Evolutionary conservation across 2,797 vertebrate genomes (phyloP), one percentile per base, ranked within the genome.

Genomic region (Malurus splendens): DNA sequence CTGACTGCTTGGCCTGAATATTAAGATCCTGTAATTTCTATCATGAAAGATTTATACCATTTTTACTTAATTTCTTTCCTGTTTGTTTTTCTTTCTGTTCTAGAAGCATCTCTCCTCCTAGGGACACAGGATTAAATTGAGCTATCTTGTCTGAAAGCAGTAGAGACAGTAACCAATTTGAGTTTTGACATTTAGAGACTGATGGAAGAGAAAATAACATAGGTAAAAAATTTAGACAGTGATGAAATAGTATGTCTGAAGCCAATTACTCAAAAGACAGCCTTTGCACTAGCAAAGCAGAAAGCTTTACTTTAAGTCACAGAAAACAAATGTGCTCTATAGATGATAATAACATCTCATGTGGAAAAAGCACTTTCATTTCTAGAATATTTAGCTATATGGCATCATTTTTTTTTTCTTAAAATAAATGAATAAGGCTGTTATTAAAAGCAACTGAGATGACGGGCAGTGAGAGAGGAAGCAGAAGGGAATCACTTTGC

Each of bases 161-260:
- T 36, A 70, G 32, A 90, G n/a, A 86, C 25, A 60, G 24, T 56
- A 91, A 62, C 19, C 59, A 77, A 30, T 86, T 65, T 88, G 47
- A 84, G n/a, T 87, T 94, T 76, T 83, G 48, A 87, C 45, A 47
- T 91, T 55, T 65, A 79, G 51, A 44, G 39, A 89, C 32, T 78
- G 28, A 74, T 75, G 32, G 38, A 83, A 78, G 25, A 82, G 39
- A 89, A 91, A 74, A 78, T 77, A 89, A 51, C 12, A 28, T 12
- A 73, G 17, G 51, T 70, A 70, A 41, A 88, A 90, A 86, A 77
- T 71, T 41, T 74, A 38, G 56, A 64, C 82, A 86, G 90, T 71
- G 56, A 74, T 77, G 24, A 83, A 93, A 90, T 54, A 61, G 27
- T 74, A 50, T 52, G 36, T 83, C 41, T 80, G 44, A 42, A 87